A percentile compares a stretch with the other conserved stretches of the same genome.
Evolutionary conservation across 2,797 vertebrate species (phyloP).

Genomic region (Cheirogaleus major): DNA sequence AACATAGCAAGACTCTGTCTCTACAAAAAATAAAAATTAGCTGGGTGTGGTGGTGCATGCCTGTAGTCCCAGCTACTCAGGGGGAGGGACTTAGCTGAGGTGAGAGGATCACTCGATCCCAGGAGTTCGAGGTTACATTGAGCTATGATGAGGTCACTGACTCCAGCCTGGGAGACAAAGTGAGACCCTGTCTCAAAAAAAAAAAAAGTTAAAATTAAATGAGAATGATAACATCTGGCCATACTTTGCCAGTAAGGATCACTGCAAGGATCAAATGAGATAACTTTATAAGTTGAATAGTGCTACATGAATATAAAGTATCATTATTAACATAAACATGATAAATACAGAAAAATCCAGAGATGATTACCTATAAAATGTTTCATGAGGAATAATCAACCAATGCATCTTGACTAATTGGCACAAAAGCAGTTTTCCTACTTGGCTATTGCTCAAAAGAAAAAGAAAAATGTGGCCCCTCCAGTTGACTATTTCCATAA

Average conservation of each 20-base stretch:
- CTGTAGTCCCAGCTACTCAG: neutral
- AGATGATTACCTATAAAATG: neutral
- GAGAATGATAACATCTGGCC: neutral
- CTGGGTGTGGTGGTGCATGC: neutral
- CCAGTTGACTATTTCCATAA: neutral
- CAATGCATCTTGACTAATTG: neutral
- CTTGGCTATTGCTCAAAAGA: constrained; percentile 12
- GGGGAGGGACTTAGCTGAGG: no score
- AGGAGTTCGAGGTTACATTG: neutral
- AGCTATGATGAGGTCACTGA: neutral
- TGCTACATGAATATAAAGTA: neutral
- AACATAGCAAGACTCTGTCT: neutral
- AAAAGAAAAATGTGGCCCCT: neutral
- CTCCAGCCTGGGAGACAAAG: neutral
- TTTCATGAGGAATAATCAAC: neutral
- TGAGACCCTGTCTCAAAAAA: neutral
- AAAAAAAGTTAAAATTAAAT: neutral
- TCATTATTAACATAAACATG: neutral
- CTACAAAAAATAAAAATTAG: neutral
- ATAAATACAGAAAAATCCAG: neutral
- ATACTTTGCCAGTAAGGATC: neutral
- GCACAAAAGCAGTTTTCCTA: neutral
- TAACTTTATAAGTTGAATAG: neutral
- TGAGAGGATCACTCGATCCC: neutral
- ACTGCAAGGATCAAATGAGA: neutral